These are phyloP conservation scores for Leptinotarsa juncta DNA, from an alignment of 2,888 invertebrate genomes.

Conservation along the genomic window DNA sequence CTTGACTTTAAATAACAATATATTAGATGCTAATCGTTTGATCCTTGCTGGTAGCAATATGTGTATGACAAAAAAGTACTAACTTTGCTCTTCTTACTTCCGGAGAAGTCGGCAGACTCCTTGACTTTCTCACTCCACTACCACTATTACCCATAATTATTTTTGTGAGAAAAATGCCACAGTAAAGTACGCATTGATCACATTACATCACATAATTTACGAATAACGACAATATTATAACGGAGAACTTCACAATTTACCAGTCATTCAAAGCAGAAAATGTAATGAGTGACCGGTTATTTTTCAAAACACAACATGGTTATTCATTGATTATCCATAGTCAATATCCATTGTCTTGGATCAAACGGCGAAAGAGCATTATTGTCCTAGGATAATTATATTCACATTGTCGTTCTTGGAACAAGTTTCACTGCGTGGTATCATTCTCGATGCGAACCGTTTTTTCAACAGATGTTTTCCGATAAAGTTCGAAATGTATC, in stretches of 20 bases:
- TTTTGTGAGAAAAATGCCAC: not conserved
- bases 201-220: not conserved
- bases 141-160: slow-evolving; percentile 61
- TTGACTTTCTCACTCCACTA: slow-evolving; percentile 67
- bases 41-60: not conserved
- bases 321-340: not conserved
- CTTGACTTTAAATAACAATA: no score
- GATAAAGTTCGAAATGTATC: not conserved
- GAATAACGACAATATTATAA: not conserved
- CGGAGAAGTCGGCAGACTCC: slow-evolving; percentile 82
- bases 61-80: slow-evolving; percentile 34
- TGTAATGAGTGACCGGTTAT: not conserved
- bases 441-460: not conserved
- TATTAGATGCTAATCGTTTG: no score
- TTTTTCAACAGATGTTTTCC: slow-evolving; percentile 2
- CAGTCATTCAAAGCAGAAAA: not conserved
- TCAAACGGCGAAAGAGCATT: not conserved
- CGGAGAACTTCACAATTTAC: not conserved
- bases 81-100: slow-evolving; percentile 59
- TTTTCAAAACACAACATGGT: not conserved
- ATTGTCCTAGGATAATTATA: slow-evolving; percentile 7
- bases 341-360: slow-evolving; percentile 4
- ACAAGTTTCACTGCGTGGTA: not conserved
- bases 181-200: not conserved
- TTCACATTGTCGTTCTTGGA: slow-evolving; percentile 5